Evolutionary conservation across 2,888 invertebrate species (phyloP), one percentile per base, ranked within the genome.

Genomic region (Drosophila borborema): DNA sequence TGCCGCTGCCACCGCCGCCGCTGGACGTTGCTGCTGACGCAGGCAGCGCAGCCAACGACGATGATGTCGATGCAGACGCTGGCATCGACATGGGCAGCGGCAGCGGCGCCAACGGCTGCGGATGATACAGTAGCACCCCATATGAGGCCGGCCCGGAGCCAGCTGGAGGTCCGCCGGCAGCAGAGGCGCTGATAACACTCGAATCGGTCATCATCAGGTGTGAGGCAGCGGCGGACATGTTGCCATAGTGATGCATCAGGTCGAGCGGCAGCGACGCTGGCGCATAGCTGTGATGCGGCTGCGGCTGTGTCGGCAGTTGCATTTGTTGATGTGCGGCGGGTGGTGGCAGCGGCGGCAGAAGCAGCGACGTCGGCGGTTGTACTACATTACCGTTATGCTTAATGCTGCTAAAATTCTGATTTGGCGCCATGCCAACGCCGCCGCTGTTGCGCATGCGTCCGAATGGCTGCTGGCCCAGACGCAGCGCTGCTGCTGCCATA

Each of bases 131-230:
- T 65, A 90, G 70, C 46, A 82, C 73, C 45, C 85, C 80, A 65
- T 85, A 92, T 28, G 85, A 83, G 58, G 85, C 68, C 41, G 90
- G 91, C 5, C 84, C 91, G 36, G 68, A 66, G 18, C 45, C 74
- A 59, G 78, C 64, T 20, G 79, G 77, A 18, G 79, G 77, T 28
- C 91, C 91, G 31, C 92, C 90, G 64, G 86, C 88, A 16, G 91
- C 86, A 2, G 92, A 89, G 49, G 92, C 92, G 64, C 92, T 90
- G 65, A 92, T 92, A 31, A 92, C 92, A 80, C 91, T 92, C 40
- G 93, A 91, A 78, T 92, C 92, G 28, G 91, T 90, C 91, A 92
- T 91, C 92, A 93, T 92, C 3, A 93, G 88, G 76, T 92, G 91
- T 10, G 92, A 91, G 58, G 92, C 90, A n/a, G 92, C 89, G 4